These are phyloP conservation scores for Hipposideros armiger DNA, from an alignment of 2,113 vertebrate genomes.

Conservation along the genomic window DNA sequence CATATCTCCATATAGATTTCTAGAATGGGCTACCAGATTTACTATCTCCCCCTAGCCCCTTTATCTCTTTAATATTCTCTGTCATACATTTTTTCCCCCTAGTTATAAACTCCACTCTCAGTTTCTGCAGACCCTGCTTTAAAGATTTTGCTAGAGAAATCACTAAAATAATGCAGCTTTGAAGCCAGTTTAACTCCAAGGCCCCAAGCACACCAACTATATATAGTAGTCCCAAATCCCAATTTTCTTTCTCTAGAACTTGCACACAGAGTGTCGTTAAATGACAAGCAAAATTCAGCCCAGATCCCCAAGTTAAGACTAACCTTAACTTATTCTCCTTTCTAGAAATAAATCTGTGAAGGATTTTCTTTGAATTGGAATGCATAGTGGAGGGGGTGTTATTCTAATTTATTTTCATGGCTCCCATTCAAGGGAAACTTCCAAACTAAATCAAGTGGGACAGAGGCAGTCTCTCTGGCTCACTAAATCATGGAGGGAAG, in stretches of 20 bases:
- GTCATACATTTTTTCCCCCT: not conserved
- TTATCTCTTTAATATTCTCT: not conserved
- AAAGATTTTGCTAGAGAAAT: conserved; percentile 37
- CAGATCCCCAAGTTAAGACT: not conserved
- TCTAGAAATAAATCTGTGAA: conserved; percentile 14
- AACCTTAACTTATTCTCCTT: conserved; percentile 17
- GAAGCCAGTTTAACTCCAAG: not conserved
- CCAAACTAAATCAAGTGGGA: conserved; percentile 27
- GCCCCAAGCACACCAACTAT: not conserved
- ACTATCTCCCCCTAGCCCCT: not conserved
- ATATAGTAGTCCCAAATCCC: not conserved
- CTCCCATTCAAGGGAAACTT: not conserved
- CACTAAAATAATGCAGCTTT: not conserved
- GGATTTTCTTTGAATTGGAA: not conserved
- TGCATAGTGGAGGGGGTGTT: not conserved
- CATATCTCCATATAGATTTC: not conserved
- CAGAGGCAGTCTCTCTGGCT: conserved; percentile 40
- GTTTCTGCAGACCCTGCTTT: not conserved
- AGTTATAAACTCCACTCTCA: not conserved
- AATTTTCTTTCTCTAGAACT: not conserved
- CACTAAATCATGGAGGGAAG: conserved; percentile 50
- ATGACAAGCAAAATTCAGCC: conserved; percentile 10
- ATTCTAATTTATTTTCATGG: not conserved
- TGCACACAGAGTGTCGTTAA: not conserved
- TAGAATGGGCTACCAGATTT: not conserved